These are phyloP conservation scores for Anas georgica DNA, from an alignment of 2,797 vertebrate genomes.

Conservation along the genomic window DNA sequence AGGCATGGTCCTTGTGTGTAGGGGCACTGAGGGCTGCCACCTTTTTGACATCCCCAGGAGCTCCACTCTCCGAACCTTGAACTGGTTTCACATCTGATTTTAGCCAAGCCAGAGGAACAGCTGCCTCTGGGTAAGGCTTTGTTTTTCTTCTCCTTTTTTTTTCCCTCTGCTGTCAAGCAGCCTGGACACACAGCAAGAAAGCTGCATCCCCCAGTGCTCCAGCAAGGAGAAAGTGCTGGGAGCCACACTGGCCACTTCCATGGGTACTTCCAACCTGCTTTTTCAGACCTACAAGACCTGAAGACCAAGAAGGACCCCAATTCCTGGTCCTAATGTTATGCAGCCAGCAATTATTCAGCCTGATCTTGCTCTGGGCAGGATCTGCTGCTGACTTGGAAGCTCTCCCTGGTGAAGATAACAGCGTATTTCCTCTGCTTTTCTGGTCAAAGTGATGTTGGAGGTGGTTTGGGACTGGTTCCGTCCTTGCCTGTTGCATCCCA, in stretches of 20 bases:
- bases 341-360: neutral
- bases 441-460: neutral
- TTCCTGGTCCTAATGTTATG: neutral
- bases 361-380: neutral
- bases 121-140: neutral
- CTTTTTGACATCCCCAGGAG: neutral
- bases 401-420: neutral
- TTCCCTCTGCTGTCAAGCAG: neutral
- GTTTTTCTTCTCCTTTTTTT: neutral
- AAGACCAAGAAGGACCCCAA: neutral
- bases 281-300: no score
- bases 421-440: neutral
- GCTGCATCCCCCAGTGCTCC: neutral
- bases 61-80: neutral
- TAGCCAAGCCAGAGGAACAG: accelerated
- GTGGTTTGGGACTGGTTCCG: neutral
- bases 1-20: neutral
- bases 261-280: neutral
- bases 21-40: accelerated
- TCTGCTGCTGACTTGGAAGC: neutral
- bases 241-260: neutral
- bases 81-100: neutral
- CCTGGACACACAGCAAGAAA: neutral
- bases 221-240: neutral
- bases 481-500: neutral